Percentiles rank a stretch among this genome's conserved stretches.
Evolutionary conservation across 2,797 vertebrate species (phyloP).

Genomic region (Basileuterus tristriatus): DNA sequence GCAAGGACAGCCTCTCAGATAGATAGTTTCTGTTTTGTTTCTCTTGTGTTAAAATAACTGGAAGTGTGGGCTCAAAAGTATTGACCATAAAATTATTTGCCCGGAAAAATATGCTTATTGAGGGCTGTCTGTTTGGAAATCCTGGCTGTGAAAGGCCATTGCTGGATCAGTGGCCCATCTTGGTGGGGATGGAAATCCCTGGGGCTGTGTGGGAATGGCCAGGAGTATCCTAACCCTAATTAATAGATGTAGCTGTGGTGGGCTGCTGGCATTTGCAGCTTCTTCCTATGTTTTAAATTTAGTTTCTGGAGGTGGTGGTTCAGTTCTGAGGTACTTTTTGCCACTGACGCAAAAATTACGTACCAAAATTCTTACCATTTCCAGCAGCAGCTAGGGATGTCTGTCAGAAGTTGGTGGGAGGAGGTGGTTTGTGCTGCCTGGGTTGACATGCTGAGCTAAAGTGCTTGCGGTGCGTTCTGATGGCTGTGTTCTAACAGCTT

Average conservation of each 20-base stretch:
- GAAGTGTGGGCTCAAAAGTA: not conserved
- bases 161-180: not conserved
- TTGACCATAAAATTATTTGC: not conserved
- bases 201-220: not conserved
- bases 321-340: not conserved
- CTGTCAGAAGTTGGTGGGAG: not conserved
- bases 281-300: not conserved
- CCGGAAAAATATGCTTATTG: fast-evolving
- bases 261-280: not conserved
- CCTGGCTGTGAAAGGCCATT: fast-evolving
- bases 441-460: not conserved
- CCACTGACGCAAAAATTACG: not conserved
- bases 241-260: not conserved
- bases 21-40: not conserved
- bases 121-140: not conserved
- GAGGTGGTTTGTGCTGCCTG: not conserved
- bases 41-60: not conserved
- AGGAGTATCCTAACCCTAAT: not conserved
- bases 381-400: not conserved
- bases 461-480: not conserved
- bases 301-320: not conserved
- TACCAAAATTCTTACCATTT: not conserved
- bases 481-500: not conserved
- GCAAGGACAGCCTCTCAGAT: not conserved
- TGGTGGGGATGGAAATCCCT: fast-evolving